Conservation (phyloP, 2,797 vertebrate genomes). For the Natrix natrix region DNA sequence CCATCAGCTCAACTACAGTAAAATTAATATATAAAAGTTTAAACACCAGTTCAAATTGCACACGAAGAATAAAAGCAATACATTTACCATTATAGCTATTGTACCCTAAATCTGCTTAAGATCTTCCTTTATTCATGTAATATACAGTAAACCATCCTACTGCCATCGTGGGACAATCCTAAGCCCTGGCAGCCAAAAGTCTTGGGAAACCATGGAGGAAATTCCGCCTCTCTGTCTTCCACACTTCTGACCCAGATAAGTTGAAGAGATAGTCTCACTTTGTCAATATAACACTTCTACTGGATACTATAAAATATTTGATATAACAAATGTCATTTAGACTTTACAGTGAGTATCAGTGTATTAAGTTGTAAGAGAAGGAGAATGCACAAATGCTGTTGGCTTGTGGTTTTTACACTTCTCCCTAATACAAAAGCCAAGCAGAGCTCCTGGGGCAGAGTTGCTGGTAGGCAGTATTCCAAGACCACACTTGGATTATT, state of each 20-base stretch:
- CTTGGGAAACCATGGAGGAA: neutral
- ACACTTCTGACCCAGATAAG: neutral
- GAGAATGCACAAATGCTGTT: neutral
- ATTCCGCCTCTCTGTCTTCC: neutral
- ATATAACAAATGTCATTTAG: neutral
- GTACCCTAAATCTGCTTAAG: neutral
- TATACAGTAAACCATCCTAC: neutral
- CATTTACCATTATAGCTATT: neutral
- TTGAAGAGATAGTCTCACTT: neutral
- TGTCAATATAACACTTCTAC: neutral
- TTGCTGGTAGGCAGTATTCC: neutral
- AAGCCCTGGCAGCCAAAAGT: neutral
- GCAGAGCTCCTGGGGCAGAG: neutral
- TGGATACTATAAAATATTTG: neutral
- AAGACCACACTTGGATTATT: neutral
- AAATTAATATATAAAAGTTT: neutral
- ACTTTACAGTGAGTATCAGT: neutral
- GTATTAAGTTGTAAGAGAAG: neutral
- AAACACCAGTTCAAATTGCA: neutral
- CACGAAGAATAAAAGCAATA: neutral
- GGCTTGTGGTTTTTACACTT: neutral
- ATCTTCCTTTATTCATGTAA: neutral
- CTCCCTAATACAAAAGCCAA: neutral
- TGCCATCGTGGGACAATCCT: neutral
- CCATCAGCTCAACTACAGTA: neutral